Conservation (phyloP, 2,113 vertebrate species). For the Cepphus grylle region DNA sequence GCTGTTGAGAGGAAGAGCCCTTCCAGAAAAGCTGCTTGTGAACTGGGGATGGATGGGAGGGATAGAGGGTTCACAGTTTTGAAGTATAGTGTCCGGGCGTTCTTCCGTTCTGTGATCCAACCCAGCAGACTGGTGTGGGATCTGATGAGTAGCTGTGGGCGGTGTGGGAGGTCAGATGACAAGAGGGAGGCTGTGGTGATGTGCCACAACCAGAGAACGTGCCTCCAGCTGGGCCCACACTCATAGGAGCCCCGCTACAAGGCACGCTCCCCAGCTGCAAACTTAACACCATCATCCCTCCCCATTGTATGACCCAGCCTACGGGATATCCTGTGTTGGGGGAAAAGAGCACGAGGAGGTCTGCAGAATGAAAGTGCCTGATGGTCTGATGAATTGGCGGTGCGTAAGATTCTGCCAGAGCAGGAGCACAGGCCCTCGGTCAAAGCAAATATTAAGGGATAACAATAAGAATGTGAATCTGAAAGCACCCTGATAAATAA, state of each 20-base stretch:
- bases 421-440: background rate
- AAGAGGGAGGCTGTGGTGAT: background rate
- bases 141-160: conserved; percentile 7
- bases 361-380: background rate
- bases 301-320: conserved; percentile 12
- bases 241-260: background rate
- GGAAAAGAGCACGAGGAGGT: background rate
- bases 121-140: background rate
- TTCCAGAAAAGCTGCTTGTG: conserved; percentile 30
- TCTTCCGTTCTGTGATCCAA: background rate
- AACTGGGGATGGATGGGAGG: background rate
- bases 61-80: background rate
- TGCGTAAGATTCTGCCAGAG: background rate
- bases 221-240: conserved; percentile 39
- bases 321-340: conserved; percentile 8
- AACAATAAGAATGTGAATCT: background rate
- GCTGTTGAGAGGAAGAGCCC: conserved; percentile 34
- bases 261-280: conserved; percentile 42
- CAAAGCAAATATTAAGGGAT: background rate
- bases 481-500: background rate
- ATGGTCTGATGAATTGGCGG: background rate
- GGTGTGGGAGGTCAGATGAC: background rate
- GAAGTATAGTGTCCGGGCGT: fast-evolving
- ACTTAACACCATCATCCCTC: background rate
- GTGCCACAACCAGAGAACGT: background rate